phyloP scores from a whole-genome alignment of 2,888 invertebrate species.

The Coenonympha arcania region DNA sequence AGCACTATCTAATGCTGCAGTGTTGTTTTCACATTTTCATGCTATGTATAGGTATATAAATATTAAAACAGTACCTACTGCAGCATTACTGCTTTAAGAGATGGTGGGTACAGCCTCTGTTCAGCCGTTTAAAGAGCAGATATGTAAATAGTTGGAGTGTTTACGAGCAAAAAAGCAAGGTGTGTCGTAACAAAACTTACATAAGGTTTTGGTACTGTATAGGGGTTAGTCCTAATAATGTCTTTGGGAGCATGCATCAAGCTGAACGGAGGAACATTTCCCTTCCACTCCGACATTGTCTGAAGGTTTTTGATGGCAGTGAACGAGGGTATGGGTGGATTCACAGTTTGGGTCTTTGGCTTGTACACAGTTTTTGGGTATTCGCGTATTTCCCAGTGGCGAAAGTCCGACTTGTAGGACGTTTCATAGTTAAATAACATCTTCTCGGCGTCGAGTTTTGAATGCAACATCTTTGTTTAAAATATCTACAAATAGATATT shows the following conservation, averaged over 20 bases:
- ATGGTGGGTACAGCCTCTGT: no score
- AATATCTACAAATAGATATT: not conserved
- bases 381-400: conserved; percentile 21
- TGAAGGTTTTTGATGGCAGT: conserved; percentile 30
- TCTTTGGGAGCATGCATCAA: conserved; percentile 34
- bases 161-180: no score
- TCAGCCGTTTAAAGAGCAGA: no score
- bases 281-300: conserved; percentile 35
- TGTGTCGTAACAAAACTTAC: conserved; percentile 28
- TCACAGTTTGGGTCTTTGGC: no score
- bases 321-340: no score
- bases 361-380: conserved; percentile 29
- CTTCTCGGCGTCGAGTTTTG: conserved; percentile 9
- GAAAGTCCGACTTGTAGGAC: conserved; percentile 30
- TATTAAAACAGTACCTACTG: no score
- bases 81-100: no score
- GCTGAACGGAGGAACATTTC: conserved; percentile 30
- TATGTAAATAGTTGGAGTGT: no score
- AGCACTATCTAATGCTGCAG: no score
- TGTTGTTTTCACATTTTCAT: no score
- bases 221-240: conserved; percentile 34
- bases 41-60: no score
- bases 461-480: not conserved
- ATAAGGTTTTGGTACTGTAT: conserved; percentile 29
- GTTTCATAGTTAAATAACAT: conserved; percentile 32